A percentile compares a stretch with the other conserved stretches of the same genome.
These are phyloP conservation scores for Taurulus bubalis DNA, from an alignment of 2,113 vertebrate species.

Conservation along the genomic window DNA sequence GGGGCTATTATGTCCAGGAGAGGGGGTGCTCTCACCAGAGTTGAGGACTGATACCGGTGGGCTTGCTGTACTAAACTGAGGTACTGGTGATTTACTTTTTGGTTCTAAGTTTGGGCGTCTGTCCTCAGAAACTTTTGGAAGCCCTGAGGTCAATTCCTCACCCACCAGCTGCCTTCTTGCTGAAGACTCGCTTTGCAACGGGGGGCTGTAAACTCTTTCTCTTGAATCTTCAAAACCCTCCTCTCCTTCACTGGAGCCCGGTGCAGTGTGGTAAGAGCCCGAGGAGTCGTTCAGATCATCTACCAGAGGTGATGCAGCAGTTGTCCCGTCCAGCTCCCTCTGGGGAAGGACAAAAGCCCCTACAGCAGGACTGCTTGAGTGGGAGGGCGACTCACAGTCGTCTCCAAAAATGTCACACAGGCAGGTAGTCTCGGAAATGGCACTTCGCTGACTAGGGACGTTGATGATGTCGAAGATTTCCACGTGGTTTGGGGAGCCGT, in stretches of 20 bases:
- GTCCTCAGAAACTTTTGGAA: conserved; percentile 30
- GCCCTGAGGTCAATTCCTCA: conserved; percentile 25
- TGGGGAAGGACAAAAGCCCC: conserved; percentile 62
- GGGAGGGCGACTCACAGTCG: conserved; percentile 76
- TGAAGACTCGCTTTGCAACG: conserved; percentile 25
- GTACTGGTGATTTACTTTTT: conserved; percentile 36
- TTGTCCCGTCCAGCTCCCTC: conserved; percentile 59
- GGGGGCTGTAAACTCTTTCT: conserved; percentile 67
- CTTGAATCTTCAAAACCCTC: conserved; percentile 83
- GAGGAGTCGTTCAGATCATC: conserved; percentile 89
- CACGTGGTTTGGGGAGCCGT: conserved; percentile 83
- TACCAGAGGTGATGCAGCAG: conserved; percentile 55
- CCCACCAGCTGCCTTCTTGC: conserved; percentile 21
- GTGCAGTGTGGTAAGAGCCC: conserved; percentile 89
- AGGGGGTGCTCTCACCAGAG: conserved; percentile 50
- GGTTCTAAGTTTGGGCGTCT: conserved; percentile 43
- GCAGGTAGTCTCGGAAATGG: conserved; percentile 86
- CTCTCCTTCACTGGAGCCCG: conserved; percentile 87
- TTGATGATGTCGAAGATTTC: conserved; percentile 86
- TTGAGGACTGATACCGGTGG: conserved; percentile 30
- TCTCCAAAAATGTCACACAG: conserved; percentile 87
- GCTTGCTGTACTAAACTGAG: conserved; percentile 15
- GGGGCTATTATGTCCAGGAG: conserved; percentile 52
- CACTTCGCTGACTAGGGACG: conserved; percentile 71
- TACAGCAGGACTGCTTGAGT: conserved; percentile 75